phyloP scores from a whole-genome alignment of 2,888 invertebrate species.

The Erebia epiphron region DNA sequence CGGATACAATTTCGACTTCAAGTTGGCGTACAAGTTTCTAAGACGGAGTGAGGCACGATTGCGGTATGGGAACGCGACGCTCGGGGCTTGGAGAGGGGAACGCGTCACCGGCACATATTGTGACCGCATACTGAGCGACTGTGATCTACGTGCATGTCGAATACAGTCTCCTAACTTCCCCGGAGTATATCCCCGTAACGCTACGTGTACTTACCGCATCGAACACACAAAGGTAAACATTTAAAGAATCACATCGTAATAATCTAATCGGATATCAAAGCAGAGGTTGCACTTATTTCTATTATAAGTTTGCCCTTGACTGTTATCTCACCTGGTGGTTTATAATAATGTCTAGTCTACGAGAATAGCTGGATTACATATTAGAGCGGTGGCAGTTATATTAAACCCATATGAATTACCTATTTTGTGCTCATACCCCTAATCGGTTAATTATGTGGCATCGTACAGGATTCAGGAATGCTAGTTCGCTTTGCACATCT shows the following conservation, averaged over 20 bases:
- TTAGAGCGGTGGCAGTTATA: no score
- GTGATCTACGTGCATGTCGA: slow-evolving; percentile 87
- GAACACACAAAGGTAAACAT: slow-evolving; percentile 81
- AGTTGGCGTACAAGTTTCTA: slow-evolving; percentile 92
- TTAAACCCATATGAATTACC: no score
- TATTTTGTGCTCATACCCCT: no score
- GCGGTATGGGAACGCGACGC: slow-evolving; percentile 89
- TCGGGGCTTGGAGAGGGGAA: slow-evolving; percentile 89
- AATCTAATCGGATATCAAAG: not conserved
- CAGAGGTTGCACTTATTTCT: not conserved
- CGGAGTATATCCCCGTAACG: slow-evolving; percentile 93
- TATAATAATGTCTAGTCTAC: no score
- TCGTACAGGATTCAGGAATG: no score
- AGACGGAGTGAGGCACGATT: slow-evolving; percentile 89
- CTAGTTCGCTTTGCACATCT: no score
- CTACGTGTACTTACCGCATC: slow-evolving; percentile 90
- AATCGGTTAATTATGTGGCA: no score
- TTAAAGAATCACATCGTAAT: not conserved
- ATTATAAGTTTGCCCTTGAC: no score
- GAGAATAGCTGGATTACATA: no score
- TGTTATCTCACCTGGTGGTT: no score
- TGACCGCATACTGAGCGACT: slow-evolving; percentile 90
- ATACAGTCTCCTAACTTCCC: slow-evolving; percentile 96
- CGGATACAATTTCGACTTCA: slow-evolving; percentile 92
- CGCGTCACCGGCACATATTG: slow-evolving; percentile 90